Percentiles rank a stretch among this genome's conserved stretches.
These are phyloP conservation scores for Acromyrmex heyeri DNA, from an alignment of 1,140 invertebrate genomes.

Conservation along the genomic window DNA sequence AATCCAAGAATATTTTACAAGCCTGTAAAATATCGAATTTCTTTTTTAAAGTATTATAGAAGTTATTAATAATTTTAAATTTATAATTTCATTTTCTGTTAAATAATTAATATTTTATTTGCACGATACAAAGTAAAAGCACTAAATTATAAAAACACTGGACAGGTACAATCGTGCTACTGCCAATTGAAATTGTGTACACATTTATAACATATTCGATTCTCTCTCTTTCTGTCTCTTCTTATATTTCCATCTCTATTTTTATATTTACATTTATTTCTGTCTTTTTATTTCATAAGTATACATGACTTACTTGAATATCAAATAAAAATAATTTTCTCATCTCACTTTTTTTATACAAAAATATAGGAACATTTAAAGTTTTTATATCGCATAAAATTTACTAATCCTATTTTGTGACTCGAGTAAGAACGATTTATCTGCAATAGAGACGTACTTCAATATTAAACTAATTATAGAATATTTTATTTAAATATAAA, in stretches of 20 bases:
- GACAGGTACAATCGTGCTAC: background rate
- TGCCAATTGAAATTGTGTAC: background rate
- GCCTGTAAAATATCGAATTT: background rate
- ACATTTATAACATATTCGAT: background rate
- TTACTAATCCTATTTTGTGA: background rate
- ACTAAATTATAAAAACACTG: background rate
- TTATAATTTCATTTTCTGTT: background rate
- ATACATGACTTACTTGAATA: slow-evolving; percentile 2
- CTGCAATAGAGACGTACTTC: background rate
- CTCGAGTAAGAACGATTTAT: slow-evolving; percentile 29
- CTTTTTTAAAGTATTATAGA: background rate
- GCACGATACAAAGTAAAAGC: background rate
- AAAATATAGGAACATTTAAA: slow-evolving; percentile 38
- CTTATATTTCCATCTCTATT: background rate
- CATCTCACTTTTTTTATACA: slow-evolving; percentile 4
- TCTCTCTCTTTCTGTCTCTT: background rate
- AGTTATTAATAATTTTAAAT: background rate
- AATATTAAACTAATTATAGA: slow-evolving; percentile 2
- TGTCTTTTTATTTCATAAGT: background rate
- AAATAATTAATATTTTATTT: slow-evolving; percentile 6
- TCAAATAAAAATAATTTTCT: background rate
- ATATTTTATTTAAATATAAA: slow-evolving; percentile 1
- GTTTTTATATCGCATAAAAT: slow-evolving; percentile 19
- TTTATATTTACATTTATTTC: background rate
- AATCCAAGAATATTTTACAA: background rate